Evolutionary conservation across 2,113 vertebrate genomes (phyloP).

Genomic region (Stomatorhinus ivindoensis): DNA sequence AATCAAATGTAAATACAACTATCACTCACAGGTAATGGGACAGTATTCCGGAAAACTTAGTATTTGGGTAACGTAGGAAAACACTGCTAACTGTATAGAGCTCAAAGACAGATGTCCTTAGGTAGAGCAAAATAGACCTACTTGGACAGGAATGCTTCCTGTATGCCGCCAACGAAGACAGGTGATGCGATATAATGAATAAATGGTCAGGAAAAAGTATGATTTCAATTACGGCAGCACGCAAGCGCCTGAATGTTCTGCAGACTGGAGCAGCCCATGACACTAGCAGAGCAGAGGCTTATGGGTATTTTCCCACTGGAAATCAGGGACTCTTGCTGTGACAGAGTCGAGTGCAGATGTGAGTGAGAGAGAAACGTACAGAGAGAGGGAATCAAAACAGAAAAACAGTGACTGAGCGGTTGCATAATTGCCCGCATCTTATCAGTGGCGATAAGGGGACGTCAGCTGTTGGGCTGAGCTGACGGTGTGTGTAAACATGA

Average conservation of each 20-base stretch:
- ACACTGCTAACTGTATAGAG: background rate
- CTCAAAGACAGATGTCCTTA: background rate
- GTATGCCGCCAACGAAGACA: background rate
- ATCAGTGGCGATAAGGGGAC: background rate
- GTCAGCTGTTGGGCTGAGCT: background rate
- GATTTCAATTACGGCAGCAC: background rate
- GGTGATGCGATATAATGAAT: background rate
- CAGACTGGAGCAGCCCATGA: background rate
- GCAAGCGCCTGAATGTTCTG: background rate
- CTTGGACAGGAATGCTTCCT: background rate
- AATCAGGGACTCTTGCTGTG: background rate
- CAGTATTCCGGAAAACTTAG: background rate
- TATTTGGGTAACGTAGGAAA: background rate
- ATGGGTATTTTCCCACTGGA: background rate
- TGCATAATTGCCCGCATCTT: constrained; percentile 15
- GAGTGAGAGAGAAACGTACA: constrained; percentile 11
- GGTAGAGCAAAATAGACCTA: background rate
- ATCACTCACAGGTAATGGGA: background rate
- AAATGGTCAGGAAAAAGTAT: background rate
- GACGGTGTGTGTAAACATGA: background rate
- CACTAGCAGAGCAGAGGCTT: background rate
- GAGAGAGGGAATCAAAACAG: constrained; percentile 44
- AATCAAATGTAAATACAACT: background rate
- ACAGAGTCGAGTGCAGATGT: constrained; percentile 28
- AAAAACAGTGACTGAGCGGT: background rate